These are phyloP conservation scores for Drosophila gunungcola DNA, from an alignment of 1,140 invertebrate genomes.

Conservation along the genomic window DNA sequence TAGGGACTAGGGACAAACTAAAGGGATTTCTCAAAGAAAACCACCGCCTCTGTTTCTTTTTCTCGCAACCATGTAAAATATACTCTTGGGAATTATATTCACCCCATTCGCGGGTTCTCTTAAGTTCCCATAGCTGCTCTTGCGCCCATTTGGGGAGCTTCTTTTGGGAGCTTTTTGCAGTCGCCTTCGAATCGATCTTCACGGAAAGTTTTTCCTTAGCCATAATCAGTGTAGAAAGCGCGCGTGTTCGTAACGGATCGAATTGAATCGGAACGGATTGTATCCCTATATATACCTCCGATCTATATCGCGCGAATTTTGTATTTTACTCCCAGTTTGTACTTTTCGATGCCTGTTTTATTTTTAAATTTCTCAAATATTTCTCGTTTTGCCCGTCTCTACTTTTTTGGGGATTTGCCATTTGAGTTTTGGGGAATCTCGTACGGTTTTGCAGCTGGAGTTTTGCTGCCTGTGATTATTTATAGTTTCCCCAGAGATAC, in stretches of 20 bases:
- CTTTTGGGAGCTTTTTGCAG: slow-evolving; percentile 45
- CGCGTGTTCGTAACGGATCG: slow-evolving; percentile 49
- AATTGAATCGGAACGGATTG: slow-evolving; percentile 27
- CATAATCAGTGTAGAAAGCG: slow-evolving; percentile 63
- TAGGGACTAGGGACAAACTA: slow-evolving; percentile 6
- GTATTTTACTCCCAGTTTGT: slow-evolving; percentile 33
- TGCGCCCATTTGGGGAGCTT: slow-evolving; percentile 36
- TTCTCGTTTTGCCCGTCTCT: slow-evolving; percentile 28
- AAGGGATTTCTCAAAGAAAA: slow-evolving; percentile 7
- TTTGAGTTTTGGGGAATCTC: slow-evolving; percentile 56
- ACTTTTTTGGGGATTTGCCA: slow-evolving; percentile 54
- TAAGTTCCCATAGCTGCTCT: slow-evolving; percentile 27
- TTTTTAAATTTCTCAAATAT: slow-evolving; percentile 60
- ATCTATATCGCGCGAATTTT: slow-evolving; percentile 28
- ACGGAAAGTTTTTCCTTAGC: slow-evolving; percentile 63
- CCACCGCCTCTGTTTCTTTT: not conserved
- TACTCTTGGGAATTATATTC: slow-evolving; percentile 8
- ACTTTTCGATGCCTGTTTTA: slow-evolving; percentile 52
- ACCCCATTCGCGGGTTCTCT: slow-evolving; percentile 27
- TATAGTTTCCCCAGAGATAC: slow-evolving; percentile 52
- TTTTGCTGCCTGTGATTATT: slow-evolving; percentile 55
- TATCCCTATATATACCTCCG: slow-evolving; percentile 4
- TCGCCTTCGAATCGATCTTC: slow-evolving; percentile 44
- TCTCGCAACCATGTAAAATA: slow-evolving; percentile 9
- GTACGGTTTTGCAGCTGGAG: slow-evolving; percentile 49